A percentile compares a stretch with the other conserved stretches of the same genome.
These are phyloP conservation scores for Odontomachus brunneus DNA, from an alignment of 1,140 invertebrate genomes.

Conservation along the genomic window DNA sequence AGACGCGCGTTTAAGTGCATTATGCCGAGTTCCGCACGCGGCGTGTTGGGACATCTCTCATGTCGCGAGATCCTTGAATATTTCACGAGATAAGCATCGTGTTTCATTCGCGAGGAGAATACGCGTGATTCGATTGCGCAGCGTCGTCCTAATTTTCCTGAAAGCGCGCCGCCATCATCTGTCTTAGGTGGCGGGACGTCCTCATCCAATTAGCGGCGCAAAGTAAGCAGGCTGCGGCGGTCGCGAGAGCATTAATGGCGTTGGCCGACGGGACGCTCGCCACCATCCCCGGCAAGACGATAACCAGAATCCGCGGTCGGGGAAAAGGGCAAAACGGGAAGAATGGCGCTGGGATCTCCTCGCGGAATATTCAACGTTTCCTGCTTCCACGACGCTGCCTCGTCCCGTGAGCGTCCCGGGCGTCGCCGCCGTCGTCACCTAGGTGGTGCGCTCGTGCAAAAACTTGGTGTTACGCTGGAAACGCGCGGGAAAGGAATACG, in stretches of 20 bases:
- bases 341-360: constrained; percentile 27
- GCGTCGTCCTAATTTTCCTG: constrained; percentile 19
- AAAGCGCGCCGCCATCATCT: constrained; percentile 24
- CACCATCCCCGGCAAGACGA: neutral
- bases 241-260: constrained; percentile 11
- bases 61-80: constrained; percentile 1
- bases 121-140: constrained; percentile 12
- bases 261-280: constrained; percentile 25
- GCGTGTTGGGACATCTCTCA: neutral
- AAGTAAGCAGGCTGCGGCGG: neutral
- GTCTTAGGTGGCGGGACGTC: constrained; percentile 35
- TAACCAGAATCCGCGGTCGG: constrained; percentile 13
- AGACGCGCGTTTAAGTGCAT: constrained; percentile 4
- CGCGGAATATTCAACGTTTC: constrained; percentile 54
- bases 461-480: neutral
- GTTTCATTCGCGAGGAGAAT: neutral
- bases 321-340: constrained; percentile 6
- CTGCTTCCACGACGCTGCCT: neutral
- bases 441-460: neutral
- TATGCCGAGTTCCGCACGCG: neutral
- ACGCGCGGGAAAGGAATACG: constrained; percentile 36
- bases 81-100: neutral
- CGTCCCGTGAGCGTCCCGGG: constrained; percentile 22
- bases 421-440: neutral
- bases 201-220: constrained; percentile 31